Evolutionary conservation across 2,888 invertebrate genomes (phyloP), one percentile per base, ranked within the genome.

Genomic region (Drosophila koepferae): DNA sequence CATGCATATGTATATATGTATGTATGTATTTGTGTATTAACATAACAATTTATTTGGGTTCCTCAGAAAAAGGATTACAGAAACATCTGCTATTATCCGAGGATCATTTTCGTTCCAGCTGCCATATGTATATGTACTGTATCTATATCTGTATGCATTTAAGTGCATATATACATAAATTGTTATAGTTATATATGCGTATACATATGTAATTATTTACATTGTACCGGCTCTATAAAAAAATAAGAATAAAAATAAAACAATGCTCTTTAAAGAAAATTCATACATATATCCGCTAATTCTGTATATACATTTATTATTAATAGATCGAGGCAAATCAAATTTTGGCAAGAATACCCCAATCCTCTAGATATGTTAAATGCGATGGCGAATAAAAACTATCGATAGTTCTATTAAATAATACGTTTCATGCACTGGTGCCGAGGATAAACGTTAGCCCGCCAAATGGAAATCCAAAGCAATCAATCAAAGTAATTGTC

Each of bases 401-500:
- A 53, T 68, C 58, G 49, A 58, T 53, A 68, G 23, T 34, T n/a
- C 3, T 23, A 34, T 20, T 9, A 20, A 43, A 40, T 20, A 31
- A 12, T 28, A 36, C 28, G 18, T 23, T 40, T 49, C 58, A 9
- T 9, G 38, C 20, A 16, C n/a, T 36, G 12, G 36, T 36, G 12
- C 12, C 3, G 12, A 12, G 5, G 14, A 38, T 40, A 12, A 12
- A 31, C 31, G 23, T 53, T 18, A 16, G 40, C 55, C 60, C 67
- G 60, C 48, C 59, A 73, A 44, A 56, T 23, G 31, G 14, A 54
- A 41, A 41, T 23, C 12, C n/a, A 62, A 62, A 20, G 18, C 41
- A 71, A 71, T 75, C 59, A 75, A 72, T 66, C 72, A 76, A 71
- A 36, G 51, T 20, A 48, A 62, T 40, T 43, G 14, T 14, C 18